Percentiles rank a stretch among this genome's conserved stretches.
Evolutionary conservation across 2,888 invertebrate genomes (phyloP).

Genomic region (Scelioninae gen. 2): DNA sequence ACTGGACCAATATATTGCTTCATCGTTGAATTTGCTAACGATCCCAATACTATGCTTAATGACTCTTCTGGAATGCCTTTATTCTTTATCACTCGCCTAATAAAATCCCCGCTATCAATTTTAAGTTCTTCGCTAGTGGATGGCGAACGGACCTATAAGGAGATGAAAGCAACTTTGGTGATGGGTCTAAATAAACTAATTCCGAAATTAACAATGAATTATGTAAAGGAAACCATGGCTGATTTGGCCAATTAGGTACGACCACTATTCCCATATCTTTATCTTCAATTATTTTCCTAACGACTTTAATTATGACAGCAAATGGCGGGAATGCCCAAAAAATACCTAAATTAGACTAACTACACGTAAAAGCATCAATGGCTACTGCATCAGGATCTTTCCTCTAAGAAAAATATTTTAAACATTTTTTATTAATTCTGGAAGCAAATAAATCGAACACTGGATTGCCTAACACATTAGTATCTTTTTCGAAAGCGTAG

Average conservation of each 20-base stretch:
- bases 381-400: slow-evolving; percentile 30
- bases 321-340: too few relatives aligned
- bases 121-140: slow-evolving; percentile 11
- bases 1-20: slow-evolving; percentile 58
- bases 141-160: slow-evolving; percentile 24
- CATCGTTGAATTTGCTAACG: slow-evolving; percentile 60
- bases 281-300: slow-evolving; percentile 53
- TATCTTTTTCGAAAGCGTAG: background rate
- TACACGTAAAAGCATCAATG: slow-evolving; percentile 55
- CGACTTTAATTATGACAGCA: slow-evolving; percentile 44
- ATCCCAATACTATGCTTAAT: slow-evolving; percentile 47
- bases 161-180: slow-evolving; percentile 4
- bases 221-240: too few relatives aligned
- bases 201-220: slow-evolving; percentile 1
- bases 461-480: slow-evolving; percentile 21
- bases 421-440: slow-evolving; percentile 48
- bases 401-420: slow-evolving; percentile 34
- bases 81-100: background rate
- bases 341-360: too few relatives aligned
- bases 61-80: slow-evolving; percentile 43
- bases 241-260: slow-evolving; percentile 7
- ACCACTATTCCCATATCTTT: slow-evolving; percentile 13
- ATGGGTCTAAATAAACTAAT: slow-evolving; percentile 1
- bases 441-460: slow-evolving; percentile 54
- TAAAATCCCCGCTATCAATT: slow-evolving; percentile 21